These are phyloP conservation scores for human DNA, from an alignment of 2,113 vertebrate species.

Conservation along the genomic window GRCh38 chr9:26030001-26030500, in stretches of 20 bases:
- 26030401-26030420: neutral
- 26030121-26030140: conserved; percentile 32
- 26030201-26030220: neutral
- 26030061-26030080: neutral
- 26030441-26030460: neutral
- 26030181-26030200: neutral
- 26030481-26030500: neutral
- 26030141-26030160: neutral
- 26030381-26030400: neutral
- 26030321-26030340: neutral
- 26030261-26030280: conserved; percentile 2
- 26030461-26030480: conserved; percentile 39
- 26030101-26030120: neutral
- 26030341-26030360: neutral
- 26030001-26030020: neutral
- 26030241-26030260: neutral
- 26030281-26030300: conserved; percentile 9
- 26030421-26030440: conserved; percentile 21
- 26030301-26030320: neutral
- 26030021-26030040: neutral
- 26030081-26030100: neutral
- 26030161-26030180: neutral
- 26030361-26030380: neutral
- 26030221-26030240: neutral
- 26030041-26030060: neutral